phyloP scores from a whole-genome alignment of 2,113 vertebrate genomes.

The Xiphophorus couchianus region DNA sequence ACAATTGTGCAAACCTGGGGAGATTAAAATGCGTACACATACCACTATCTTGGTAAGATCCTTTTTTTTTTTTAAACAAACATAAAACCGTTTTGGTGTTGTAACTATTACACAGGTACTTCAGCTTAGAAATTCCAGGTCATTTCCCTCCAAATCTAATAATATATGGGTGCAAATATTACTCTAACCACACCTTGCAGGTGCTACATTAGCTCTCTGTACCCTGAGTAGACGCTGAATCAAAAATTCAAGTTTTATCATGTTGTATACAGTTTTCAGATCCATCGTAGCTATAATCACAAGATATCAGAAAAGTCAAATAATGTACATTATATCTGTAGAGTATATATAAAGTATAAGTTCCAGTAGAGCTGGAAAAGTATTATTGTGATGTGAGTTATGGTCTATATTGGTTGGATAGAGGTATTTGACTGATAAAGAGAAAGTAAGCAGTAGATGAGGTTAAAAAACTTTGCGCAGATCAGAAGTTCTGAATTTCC shows the following conservation, averaged over 20 bases:
- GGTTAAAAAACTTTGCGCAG: no score
- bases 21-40: no score
- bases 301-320: no score
- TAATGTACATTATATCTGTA: no score
- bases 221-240: neutral
- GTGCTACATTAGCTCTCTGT: conserved; percentile 1
- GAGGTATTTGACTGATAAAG: neutral
- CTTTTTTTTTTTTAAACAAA: neutral
- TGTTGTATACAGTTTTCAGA: no score
- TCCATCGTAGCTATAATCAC: no score
- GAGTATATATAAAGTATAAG: no score
- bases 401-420: neutral
- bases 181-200: neutral
- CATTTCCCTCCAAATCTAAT: neutral
- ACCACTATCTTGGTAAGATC: no score
- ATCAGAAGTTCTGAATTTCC: neutral
- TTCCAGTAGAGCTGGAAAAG: neutral
- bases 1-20: no score
- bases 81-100: neutral
- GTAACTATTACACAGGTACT: neutral
- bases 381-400: neutral
- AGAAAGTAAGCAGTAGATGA: neutral
- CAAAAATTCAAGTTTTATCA: neutral
- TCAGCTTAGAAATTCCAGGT: neutral
- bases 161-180: neutral